Percentiles rank a stretch among this genome's conserved stretches.
Conservation (phyloP, 2,797 vertebrate genomes). For the Catharus ustulatus region DNA sequence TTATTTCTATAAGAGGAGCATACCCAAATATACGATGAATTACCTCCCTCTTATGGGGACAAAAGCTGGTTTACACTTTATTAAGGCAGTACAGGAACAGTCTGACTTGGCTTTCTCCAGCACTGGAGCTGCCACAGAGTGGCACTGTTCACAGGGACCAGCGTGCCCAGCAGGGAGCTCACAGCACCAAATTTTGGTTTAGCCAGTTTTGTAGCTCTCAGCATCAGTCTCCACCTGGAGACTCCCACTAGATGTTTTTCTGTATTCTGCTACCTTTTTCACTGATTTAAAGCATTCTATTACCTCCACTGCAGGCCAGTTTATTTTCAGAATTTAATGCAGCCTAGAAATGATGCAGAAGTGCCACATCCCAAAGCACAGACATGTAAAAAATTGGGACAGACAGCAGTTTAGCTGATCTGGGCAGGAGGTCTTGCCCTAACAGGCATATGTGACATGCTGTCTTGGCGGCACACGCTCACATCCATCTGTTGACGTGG, state of each 20-base stretch:
- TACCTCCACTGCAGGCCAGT: neutral
- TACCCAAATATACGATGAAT: neutral
- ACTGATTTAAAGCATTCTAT: neutral
- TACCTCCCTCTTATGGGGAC: neutral
- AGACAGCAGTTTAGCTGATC: conserved; percentile 50
- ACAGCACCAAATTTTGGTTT: neutral
- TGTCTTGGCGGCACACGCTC: neutral
- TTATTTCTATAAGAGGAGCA: neutral
- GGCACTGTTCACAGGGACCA: conserved; percentile 8
- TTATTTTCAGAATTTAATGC: neutral
- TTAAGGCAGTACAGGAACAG: neutral
- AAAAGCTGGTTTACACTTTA: neutral
- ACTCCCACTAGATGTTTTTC: neutral
- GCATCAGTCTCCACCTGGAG: neutral
- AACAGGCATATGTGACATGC: conserved; percentile 16
- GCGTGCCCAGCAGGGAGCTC: neutral
- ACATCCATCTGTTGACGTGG: conserved; percentile 34
- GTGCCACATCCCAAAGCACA: neutral
- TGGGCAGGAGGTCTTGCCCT: conserved; percentile 50
- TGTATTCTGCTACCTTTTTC: neutral
- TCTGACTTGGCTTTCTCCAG: neutral
- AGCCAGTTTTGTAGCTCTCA: neutral
- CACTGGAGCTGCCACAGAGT: neutral
- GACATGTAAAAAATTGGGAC: neutral
- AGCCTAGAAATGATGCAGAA: neutral